A percentile compares a stretch with the other conserved stretches of the same genome.
phyloP scores from a whole-genome alignment of 2,888 invertebrate species.

The Andrena fulva region DNA sequence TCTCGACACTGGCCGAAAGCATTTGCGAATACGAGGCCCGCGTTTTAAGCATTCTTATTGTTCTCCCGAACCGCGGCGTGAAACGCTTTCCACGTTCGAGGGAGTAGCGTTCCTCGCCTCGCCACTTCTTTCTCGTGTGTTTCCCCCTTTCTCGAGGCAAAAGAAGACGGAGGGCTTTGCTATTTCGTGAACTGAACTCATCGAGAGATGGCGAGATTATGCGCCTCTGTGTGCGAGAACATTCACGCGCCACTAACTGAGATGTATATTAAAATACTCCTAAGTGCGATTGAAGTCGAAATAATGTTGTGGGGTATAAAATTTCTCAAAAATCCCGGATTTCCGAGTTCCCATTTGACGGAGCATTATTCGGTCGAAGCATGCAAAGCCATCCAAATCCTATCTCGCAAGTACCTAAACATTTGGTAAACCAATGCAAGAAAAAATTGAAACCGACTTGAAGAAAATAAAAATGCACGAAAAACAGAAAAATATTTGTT shows the following conservation, averaged over 20 bases:
- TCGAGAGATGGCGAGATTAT: conserved; percentile 56
- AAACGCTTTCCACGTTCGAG: conserved; percentile 16
- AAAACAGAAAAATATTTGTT: too few species aligned
- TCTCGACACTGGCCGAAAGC: background rate
- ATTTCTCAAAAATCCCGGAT: too few species aligned
- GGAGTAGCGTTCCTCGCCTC: conserved; percentile 8
- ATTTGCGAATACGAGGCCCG: conserved; percentile 2
- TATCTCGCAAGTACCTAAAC: too few species aligned
- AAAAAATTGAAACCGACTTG: too few species aligned
- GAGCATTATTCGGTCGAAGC: too few species aligned
- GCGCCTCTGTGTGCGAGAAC: background rate
- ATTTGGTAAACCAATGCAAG: too few species aligned
- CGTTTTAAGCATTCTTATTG: conserved; percentile 1
- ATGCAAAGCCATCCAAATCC: too few species aligned
- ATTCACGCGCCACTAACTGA: background rate
- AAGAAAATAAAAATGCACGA: too few species aligned
- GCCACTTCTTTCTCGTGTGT: background rate
- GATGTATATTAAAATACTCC: background rate
- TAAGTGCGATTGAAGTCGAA: background rate
- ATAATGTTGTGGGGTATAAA: too few species aligned
- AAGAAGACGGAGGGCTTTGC: conserved; percentile 41
- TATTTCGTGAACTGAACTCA: conserved; percentile 74
- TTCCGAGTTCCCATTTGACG: too few species aligned
- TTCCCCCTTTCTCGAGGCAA: conserved; percentile 19
- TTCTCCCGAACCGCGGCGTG: conserved; percentile 1